phyloP scores from a whole-genome alignment of 2,113 vertebrate species.

The Campylorhamphus procurvoides region DNA sequence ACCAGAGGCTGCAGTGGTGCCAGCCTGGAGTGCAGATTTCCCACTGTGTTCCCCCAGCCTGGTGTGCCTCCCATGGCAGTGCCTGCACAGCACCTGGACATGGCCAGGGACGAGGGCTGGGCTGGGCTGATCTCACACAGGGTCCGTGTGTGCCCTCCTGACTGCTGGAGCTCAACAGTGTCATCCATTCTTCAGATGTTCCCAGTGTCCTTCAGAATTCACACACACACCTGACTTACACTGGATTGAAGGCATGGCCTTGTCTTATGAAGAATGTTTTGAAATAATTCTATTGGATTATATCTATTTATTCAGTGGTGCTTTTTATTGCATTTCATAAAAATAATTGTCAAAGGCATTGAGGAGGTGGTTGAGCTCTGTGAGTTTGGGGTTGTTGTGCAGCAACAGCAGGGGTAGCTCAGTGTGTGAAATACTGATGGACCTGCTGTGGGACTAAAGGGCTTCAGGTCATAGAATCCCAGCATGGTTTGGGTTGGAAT shows the following conservation, averaged over 20 bases:
- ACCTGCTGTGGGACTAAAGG: not conserved
- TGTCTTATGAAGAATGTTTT: not conserved
- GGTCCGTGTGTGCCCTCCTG: not conserved
- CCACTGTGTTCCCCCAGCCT: not conserved
- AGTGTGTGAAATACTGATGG: not conserved
- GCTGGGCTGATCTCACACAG: not conserved
- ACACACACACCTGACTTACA: not conserved
- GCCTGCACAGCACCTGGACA: fast-evolving
- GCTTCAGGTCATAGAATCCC: not conserved
- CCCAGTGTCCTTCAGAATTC: not conserved
- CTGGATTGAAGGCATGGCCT: not conserved
- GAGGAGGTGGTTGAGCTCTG: not conserved
- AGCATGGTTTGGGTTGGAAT: not conserved
- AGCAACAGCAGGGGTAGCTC: not conserved
- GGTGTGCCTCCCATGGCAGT: not conserved
- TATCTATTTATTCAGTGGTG: not conserved
- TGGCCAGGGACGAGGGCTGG: not conserved
- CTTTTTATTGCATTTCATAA: not conserved
- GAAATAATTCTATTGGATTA: not conserved
- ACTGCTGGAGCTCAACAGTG: fast-evolving
- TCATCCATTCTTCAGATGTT: not conserved
- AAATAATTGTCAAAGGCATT: not conserved
- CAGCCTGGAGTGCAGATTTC: not conserved
- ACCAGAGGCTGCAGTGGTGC: not conserved
- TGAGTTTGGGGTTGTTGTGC: not conserved